Conservation (phyloP, 2,113 vertebrate species). For the Dinomys branickii region DNA sequence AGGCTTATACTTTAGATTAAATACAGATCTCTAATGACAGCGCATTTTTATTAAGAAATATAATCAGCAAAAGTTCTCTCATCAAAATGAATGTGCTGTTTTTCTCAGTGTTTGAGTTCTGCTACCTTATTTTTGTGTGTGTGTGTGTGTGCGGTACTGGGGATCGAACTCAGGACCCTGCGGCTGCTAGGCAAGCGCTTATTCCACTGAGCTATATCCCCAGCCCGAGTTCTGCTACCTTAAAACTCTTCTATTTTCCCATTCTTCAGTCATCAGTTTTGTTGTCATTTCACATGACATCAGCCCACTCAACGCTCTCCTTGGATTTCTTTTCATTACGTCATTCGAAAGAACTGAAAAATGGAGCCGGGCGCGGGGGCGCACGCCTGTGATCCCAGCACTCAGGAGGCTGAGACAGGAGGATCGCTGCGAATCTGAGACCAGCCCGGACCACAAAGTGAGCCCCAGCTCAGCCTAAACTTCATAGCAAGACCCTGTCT, state of each 20-base stretch:
- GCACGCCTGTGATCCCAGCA: too few species aligned
- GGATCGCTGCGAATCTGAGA: too few species aligned
- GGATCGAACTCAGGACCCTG: too few species aligned
- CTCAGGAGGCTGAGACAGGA: too few species aligned
- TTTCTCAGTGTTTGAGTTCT: constrained; percentile 37
- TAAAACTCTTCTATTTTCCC: constrained; percentile 46
- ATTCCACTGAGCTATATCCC: too few species aligned
- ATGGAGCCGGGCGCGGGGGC: too few species aligned
- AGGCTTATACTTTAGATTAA: not conserved
- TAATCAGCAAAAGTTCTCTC: constrained; percentile 11
- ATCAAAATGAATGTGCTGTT: constrained; percentile 9
- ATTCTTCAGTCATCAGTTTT: constrained; percentile 48
- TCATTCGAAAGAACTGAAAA: constrained; percentile 54
- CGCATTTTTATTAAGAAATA: constrained; percentile 21
- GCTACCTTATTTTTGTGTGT: too few species aligned
- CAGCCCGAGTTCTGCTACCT: constrained; percentile 41
- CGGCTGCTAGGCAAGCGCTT: too few species aligned
- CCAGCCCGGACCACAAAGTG: too few species aligned
- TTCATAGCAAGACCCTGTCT: too few species aligned
- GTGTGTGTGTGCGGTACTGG: too few species aligned
- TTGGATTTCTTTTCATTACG: constrained; percentile 35
- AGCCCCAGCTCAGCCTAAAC: too few species aligned
- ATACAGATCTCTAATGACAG: not conserved
- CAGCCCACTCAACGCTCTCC: constrained; percentile 49
- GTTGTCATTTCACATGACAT: constrained; percentile 53